These are phyloP conservation scores for Pyrocephalus nanus DNA, from an alignment of 2,797 vertebrate genomes.

Conservation along the genomic window DNA sequence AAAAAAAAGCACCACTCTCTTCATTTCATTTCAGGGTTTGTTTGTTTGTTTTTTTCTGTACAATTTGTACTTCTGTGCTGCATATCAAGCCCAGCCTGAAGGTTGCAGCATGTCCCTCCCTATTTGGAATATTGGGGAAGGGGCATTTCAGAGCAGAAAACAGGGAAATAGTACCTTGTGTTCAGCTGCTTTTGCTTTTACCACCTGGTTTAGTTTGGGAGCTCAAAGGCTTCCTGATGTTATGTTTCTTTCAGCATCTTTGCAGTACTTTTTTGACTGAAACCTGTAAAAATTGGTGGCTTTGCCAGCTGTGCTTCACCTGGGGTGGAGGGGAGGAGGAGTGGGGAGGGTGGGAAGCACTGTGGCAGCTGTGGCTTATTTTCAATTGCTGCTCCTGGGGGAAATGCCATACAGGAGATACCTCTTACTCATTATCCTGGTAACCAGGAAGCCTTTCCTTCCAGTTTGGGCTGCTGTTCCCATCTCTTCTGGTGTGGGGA, in stretches of 20 bases:
- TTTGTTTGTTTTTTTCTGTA: not conserved
- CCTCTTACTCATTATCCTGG: not conserved
- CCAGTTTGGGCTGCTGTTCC: accelerated
- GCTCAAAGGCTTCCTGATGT: no score
- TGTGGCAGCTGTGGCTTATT: not conserved
- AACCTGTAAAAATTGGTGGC: accelerated
- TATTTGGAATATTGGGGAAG: not conserved
- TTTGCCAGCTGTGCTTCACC: not conserved
- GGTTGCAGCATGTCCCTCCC: accelerated
- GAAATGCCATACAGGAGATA: accelerated
- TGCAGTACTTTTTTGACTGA: not conserved
- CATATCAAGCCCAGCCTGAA: no score
- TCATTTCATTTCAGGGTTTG: not conserved
- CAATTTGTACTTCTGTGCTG: accelerated
- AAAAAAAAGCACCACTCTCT: not conserved
- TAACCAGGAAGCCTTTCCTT: not conserved
- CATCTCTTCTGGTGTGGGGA: accelerated
- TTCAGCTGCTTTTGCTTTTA: not conserved
- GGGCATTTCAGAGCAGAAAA: not conserved
- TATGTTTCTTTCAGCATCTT: not conserved
- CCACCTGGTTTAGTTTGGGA: not conserved
- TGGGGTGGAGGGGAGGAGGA: not conserved
- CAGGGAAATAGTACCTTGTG: accelerated
- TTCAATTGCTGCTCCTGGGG: not conserved
- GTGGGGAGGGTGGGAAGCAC: not conserved